These are phyloP conservation scores for Trogon melanurus DNA, from an alignment of 2,113 vertebrate genomes.

Conservation along the genomic window DNA sequence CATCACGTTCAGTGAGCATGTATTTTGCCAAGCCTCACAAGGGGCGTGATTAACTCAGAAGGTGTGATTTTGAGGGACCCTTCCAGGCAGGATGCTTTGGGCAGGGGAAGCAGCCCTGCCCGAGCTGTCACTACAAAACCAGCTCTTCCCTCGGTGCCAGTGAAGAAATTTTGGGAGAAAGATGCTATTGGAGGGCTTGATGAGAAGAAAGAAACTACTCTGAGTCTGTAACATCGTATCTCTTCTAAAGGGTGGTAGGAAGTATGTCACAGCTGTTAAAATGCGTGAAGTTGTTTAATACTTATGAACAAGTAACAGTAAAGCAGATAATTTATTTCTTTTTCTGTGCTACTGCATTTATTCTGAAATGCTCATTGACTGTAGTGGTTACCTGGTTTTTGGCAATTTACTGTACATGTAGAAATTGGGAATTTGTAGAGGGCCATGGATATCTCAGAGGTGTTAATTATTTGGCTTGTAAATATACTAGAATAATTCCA, in stretches of 20 bases:
- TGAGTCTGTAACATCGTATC: background rate
- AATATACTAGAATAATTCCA: background rate
- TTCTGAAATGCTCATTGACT: background rate
- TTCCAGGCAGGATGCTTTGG: background rate
- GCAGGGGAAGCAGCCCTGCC: background rate
- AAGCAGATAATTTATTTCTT: background rate
- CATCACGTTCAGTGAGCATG: background rate
- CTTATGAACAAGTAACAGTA: background rate
- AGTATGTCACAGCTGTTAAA: background rate
- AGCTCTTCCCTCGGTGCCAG: rapidly evolving
- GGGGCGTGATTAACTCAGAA: background rate
- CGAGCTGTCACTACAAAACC: background rate
- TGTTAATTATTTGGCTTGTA: background rate
- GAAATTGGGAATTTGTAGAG: background rate
- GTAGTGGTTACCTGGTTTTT: background rate
- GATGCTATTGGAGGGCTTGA: background rate
- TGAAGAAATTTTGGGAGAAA: background rate
- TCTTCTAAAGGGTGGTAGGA: background rate
- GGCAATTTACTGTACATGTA: background rate
- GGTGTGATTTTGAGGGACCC: background rate
- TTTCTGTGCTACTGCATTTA: background rate
- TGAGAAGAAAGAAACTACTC: background rate
- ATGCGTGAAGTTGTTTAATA: background rate
- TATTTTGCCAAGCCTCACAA: background rate
- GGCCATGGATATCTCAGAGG: background rate